Percentiles rank a stretch among this genome's conserved stretches.
phyloP scores from a whole-genome alignment of 1,140 invertebrate species.

The Colletes latitarsis region DNA sequence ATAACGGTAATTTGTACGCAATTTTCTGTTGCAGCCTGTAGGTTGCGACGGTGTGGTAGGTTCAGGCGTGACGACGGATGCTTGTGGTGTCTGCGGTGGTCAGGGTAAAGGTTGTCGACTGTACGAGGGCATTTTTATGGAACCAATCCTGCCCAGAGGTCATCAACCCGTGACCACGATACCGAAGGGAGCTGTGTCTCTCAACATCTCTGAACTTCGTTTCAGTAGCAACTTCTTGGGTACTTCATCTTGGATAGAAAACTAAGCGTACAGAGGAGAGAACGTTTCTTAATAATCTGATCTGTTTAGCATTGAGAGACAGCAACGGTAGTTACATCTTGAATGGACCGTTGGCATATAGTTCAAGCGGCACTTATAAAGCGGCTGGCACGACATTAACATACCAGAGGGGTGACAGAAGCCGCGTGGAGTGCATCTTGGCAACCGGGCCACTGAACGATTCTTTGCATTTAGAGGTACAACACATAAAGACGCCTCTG shows the following conservation, averaged over 20 bases:
- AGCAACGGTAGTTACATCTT: constrained; percentile 82
- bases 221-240: constrained; percentile 94
- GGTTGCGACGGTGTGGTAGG: constrained; percentile 88
- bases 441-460: constrained; percentile 90
- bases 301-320: constrained; percentile 85
- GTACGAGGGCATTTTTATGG: constrained; percentile 89
- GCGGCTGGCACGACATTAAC: constrained; percentile 90
- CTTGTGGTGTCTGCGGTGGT: constrained; percentile 84
- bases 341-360: constrained; percentile 88
- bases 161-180: constrained; percentile 94
- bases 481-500: constrained; percentile 32
- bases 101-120: constrained; percentile 82
- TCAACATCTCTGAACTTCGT: constrained; percentile 93
- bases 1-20: too few relatives aligned
- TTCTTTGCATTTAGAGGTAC: constrained; percentile 91
- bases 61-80: constrained; percentile 83
- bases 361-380: constrained; percentile 89
- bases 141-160: constrained; percentile 88
- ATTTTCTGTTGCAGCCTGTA: constrained; percentile 78
- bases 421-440: constrained; percentile 84
- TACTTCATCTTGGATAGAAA: constrained; percentile 70
- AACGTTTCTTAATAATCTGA: constrained; percentile 37
- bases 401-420: constrained; percentile 86
- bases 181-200: constrained; percentile 93
- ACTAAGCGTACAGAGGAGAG: constrained; percentile 64